Evolutionary conservation across 2,888 invertebrate genomes (phyloP).

Genomic region (Pegoplata infirma): DNA sequence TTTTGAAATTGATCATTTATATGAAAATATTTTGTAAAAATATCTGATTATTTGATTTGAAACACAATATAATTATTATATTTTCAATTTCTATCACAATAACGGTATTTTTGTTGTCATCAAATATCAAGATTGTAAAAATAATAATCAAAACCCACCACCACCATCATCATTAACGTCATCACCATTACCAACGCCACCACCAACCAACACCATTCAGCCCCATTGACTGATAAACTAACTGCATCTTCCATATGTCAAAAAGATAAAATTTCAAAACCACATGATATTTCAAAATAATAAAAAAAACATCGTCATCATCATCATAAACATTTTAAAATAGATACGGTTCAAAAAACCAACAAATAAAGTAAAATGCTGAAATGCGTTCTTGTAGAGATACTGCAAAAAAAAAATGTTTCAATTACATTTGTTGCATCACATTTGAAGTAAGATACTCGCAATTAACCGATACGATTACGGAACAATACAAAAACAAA

Average conservation of each 20-base stretch:
- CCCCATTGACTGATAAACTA: neutral
- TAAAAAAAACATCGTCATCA: conserved; percentile 31
- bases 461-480: conserved; percentile 40
- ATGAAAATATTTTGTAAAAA: neutral
- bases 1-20: neutral
- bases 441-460: too few relatives aligned
- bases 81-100: neutral
- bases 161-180: neutral
- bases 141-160: neutral
- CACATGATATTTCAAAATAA: conserved; percentile 60
- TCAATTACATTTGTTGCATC: conserved; percentile 59
- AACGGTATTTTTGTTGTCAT: conserved; percentile 11
- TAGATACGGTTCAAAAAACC: neutral
- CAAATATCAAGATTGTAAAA: too few relatives aligned
- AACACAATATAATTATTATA: neutral
- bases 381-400: neutral
- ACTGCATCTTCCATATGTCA: conserved; percentile 29
- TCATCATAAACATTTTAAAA: conserved; percentile 1
- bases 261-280: conserved; percentile 59
- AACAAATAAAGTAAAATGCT: conserved; percentile 36
- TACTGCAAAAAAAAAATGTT: conserved; percentile 37
- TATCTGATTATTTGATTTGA: neutral
- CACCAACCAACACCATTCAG: too few relatives aligned
- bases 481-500: conserved; percentile 42
- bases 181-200: neutral